Evolutionary conservation across 2,888 invertebrate genomes (phyloP), one percentile per base, ranked within the genome.

Genomic region (Julus scandinavius): DNA sequence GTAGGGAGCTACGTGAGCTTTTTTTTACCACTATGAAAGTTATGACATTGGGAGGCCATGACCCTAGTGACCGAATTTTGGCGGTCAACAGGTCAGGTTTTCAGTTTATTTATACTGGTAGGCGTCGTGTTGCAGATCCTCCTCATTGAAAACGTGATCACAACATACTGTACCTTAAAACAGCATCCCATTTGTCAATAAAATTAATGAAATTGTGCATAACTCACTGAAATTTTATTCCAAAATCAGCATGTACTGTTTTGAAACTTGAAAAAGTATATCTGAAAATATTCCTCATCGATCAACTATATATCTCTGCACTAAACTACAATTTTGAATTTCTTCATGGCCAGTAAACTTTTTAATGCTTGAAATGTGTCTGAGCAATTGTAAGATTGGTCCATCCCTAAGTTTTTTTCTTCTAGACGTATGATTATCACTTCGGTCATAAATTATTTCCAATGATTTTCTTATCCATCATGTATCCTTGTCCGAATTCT

Each of bases 41-140:
- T 49, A 29, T 85, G 85, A 85, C 85, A 45, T 85, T 85, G 80
- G 80, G 38, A 80, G 38, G 80, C 80, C 13, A 80, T 80, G 29
- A 80, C 80, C 80, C 80, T 29, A 80, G 38, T 80, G 80, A 80
- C 80, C 80, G 80, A 80, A 80, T 80, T 80, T 80, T 80, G 80
- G 80, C 80, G 80, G 80, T 80, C 80, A 80, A 38, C 80, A 38
- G 80, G 80, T 80, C 80, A 20, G 29, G 38, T 38, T 80, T 7
- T 2, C 29, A 38, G 13, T 80, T 80, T 80, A 38, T 38, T 80
- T 38, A 72, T 29, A 63, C 45, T 45, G 6, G 54, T 13, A 13
- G 11, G 17, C 20, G 29, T 5, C 38, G 2, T 11, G 80, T 13
- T 13, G 80, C 29, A 13, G 13, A 29, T 29, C 15, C 80, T 80